phyloP scores from a whole-genome alignment of 2,113 vertebrate genomes.

The Blennius ocellaris region DNA sequence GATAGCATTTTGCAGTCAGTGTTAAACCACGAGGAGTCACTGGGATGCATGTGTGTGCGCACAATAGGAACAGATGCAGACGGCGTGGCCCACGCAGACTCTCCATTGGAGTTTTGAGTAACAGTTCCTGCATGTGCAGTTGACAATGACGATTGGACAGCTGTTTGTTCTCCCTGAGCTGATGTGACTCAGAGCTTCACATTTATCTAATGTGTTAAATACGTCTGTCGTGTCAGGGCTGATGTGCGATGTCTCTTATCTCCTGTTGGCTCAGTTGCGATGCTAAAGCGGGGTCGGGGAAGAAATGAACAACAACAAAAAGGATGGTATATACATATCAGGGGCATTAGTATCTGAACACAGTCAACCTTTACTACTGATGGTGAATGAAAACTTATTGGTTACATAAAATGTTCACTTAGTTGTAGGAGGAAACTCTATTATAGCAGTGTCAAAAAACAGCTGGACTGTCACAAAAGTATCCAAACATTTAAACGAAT shows the following conservation, averaged over 20 bases:
- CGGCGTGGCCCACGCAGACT: conserved; percentile 31
- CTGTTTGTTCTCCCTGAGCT: conserved; percentile 10
- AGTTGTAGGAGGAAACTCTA: too few relatives aligned
- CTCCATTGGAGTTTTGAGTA: conserved; percentile 30
- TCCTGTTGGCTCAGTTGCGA: not conserved
- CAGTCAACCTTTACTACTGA: too few relatives aligned
- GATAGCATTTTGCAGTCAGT: not conserved
- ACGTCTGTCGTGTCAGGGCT: not conserved
- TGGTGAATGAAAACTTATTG: too few relatives aligned
- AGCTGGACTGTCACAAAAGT: too few relatives aligned
- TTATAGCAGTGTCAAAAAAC: too few relatives aligned
- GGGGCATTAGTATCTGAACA: too few relatives aligned
- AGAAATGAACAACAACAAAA: too few relatives aligned
- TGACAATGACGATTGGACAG: conserved; percentile 31
- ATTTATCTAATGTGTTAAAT: conserved; percentile 19
- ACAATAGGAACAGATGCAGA: conserved; percentile 26
- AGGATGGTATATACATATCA: too few relatives aligned
- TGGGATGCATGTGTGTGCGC: conserved; percentile 8
- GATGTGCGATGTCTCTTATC: conserved; percentile 7
- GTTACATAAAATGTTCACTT: too few relatives aligned
- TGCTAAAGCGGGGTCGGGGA: too few relatives aligned
- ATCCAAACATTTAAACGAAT: too few relatives aligned
- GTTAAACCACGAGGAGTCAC: too few relatives aligned
- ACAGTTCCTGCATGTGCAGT: conserved; percentile 27
- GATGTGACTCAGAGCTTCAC: conserved; percentile 29